These are phyloP conservation scores for Lipotes vexillifer DNA, from an alignment of 2,113 vertebrate genomes.

Conservation along the genomic window DNA sequence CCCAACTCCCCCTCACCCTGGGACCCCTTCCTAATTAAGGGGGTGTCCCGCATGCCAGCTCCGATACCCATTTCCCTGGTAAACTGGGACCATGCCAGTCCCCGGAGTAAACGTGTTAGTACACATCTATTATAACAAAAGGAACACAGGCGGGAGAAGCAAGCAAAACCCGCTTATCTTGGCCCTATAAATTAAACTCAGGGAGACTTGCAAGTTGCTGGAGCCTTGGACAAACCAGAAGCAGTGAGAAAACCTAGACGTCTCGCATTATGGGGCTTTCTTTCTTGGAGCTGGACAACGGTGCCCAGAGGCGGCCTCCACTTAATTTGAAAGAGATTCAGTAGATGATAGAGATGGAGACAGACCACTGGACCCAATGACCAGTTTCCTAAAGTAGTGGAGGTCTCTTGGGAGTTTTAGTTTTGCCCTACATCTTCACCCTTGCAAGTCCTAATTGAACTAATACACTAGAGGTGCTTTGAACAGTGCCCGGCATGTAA, in stretches of 20 bases:
- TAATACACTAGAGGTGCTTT: rapidly evolving
- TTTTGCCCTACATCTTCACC: rapidly evolving
- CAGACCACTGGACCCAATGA: rapidly evolving
- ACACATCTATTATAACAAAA: rapidly evolving
- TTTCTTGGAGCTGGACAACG: rapidly evolving
- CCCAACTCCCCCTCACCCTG: rapidly evolving
- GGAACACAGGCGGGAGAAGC: background rate
- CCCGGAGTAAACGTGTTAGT: background rate
- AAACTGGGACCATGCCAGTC: rapidly evolving
- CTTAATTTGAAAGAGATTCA: background rate
- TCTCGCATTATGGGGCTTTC: rapidly evolving
- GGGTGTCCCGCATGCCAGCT: rapidly evolving
- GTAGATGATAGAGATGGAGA: background rate
- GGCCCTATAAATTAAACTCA: background rate
- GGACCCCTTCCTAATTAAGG: background rate
- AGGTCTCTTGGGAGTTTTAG: too few species aligned
- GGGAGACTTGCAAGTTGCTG: rapidly evolving
- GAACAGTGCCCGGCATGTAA: rapidly evolving
- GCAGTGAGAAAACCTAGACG: rapidly evolving
- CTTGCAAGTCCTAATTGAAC: rapidly evolving
- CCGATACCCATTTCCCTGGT: rapidly evolving
- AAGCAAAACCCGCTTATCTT: rapidly evolving
- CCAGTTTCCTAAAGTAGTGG: background rate
- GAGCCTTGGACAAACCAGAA: rapidly evolving
- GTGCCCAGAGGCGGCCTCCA: background rate